phyloP scores from a whole-genome alignment of 1,140 invertebrate species.

The Drosophila nigrodunni region DNA sequence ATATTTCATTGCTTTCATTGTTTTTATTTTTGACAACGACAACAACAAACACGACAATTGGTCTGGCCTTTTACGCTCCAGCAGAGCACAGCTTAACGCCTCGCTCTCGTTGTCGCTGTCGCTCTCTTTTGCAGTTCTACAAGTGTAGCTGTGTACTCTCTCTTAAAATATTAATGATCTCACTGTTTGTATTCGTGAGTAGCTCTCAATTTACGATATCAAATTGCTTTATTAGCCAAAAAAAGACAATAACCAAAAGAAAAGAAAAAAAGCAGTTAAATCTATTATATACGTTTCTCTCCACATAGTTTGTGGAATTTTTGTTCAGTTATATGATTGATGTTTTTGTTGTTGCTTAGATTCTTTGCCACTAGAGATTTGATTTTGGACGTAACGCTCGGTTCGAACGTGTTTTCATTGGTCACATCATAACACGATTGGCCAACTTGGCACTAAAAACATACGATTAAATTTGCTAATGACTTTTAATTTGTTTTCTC shows the following conservation, averaged over 20 bases:
- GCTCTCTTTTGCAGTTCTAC: constrained; percentile 1
- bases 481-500: constrained; percentile 8
- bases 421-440: constrained; percentile 28
- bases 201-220: constrained; percentile 73
- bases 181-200: constrained; percentile 49
- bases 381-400: constrained; percentile 49
- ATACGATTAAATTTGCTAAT: not conserved
- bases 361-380: constrained; percentile 49
- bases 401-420: constrained; percentile 65
- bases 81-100: constrained; percentile 56
- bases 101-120: constrained; percentile 33
- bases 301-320: constrained; percentile 48
- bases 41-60: constrained; percentile 34
- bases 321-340: constrained; percentile 46
- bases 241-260: constrained; percentile 45
- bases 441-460: constrained; percentile 53
- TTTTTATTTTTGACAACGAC: constrained; percentile 42
- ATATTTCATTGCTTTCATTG: constrained; percentile 42
- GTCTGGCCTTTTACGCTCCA: constrained; percentile 55
- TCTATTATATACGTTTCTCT: constrained; percentile 53
- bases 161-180: constrained; percentile 65
- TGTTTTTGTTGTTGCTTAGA: constrained; percentile 38
- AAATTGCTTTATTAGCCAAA: constrained; percentile 79
- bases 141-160: constrained; percentile 13
- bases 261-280: constrained; percentile 52